These are phyloP conservation scores for Tarsius wallacei DNA, from an alignment of 2,797 vertebrate species.

Conservation along the genomic window DNA sequence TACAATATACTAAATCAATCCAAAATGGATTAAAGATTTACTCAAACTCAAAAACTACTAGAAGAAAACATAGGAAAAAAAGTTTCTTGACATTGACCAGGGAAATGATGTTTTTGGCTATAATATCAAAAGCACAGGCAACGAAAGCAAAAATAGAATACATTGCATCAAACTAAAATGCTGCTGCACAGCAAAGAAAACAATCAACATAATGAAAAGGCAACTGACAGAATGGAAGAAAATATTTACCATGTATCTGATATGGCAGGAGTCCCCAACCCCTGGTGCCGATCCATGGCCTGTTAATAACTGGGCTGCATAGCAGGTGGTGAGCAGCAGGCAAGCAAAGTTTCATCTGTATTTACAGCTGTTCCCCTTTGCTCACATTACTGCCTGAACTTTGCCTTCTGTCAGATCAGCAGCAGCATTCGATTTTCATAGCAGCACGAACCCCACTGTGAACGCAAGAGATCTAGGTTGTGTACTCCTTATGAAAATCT, in stretches of 20 bases:
- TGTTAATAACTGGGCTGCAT: no score
- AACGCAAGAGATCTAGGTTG: no score
- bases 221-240: background rate
- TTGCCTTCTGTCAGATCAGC: no score
- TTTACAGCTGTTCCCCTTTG: no score
- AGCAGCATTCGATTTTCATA: no score
- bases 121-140: background rate
- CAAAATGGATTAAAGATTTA: background rate
- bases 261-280: no score
- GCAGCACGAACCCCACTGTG: no score
- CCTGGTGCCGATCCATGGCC: no score
- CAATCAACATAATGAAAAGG: background rate
- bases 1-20: background rate
- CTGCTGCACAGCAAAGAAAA: background rate
- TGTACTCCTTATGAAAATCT: no score
- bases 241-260: background rate
- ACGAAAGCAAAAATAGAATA: background rate
- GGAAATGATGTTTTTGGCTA: background rate
- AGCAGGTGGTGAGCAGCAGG: no score
- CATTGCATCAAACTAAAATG: background rate
- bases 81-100: background rate
- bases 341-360: no score
- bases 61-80: background rate
- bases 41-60: background rate
- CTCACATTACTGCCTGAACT: no score